These are phyloP conservation scores for Latrodectus hesperus DNA, from an alignment of 2,888 invertebrate species.

Conservation along the genomic window DNA sequence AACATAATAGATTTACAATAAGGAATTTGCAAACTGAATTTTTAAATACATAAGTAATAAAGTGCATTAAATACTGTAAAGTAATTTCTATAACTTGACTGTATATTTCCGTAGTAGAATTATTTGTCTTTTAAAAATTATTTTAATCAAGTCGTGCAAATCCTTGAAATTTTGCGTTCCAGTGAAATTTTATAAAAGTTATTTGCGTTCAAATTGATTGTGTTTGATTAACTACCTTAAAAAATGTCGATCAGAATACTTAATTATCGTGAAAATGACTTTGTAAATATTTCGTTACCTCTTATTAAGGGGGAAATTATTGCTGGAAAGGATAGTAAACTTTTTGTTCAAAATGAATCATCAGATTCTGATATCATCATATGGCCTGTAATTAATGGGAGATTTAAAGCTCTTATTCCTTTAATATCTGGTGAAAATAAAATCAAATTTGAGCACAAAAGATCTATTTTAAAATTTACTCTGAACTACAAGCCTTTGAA, in stretches of 20 bases:
- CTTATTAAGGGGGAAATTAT: slow-evolving; percentile 42
- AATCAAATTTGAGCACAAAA: slow-evolving; percentile 38
- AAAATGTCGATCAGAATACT: slow-evolving; percentile 46
- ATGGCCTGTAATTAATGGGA: slow-evolving; percentile 59
- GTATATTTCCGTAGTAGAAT: no score
- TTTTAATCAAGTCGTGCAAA: no score
- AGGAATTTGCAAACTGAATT: no score
- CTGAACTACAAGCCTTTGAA: slow-evolving; percentile 80
- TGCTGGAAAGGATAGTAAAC: slow-evolving; percentile 82
- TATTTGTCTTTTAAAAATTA: no score
- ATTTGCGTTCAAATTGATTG: no score
- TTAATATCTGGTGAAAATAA: slow-evolving; percentile 47
- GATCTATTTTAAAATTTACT: slow-evolving; percentile 74
- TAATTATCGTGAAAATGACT: slow-evolving; percentile 35
- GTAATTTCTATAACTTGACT: no score
- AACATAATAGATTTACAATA: no score
- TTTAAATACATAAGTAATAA: no score
- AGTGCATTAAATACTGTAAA: no score
- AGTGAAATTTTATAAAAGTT: no score
- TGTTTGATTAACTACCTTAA: neutral
- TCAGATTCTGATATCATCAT: slow-evolving; percentile 96
- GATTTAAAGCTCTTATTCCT: slow-evolving; percentile 54
- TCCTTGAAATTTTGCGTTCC: no score
- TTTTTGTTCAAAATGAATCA: slow-evolving; percentile 99
- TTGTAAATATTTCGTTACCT: slow-evolving; percentile 39